Base-by-base conservation (phyloP, 2,797 vertebrate genomes). In the Tiaroga cobitis region DNA sequence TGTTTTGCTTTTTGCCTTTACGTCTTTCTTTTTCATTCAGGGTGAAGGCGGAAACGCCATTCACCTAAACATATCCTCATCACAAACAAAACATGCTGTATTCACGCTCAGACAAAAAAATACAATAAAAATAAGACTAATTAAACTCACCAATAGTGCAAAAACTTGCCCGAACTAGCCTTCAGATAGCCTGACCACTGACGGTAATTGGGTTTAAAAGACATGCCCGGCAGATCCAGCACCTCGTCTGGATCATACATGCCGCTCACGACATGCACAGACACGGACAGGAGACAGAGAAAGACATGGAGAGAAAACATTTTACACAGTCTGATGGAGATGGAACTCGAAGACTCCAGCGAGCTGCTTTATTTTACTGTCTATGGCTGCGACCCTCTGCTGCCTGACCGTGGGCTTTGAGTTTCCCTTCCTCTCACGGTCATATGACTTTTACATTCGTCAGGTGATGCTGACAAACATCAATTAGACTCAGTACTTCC, bases 161-260 rank as follows among this genome's bases (percentile, higher is more conserved):
- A 90, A 54, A 94, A 95, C 81, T 84, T 94, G 8, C 39, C 95
- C 86, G 49, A 91, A 89, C 43, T 91, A 67, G 93, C 93, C 83
- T 93, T 87, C 1, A 96, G 90, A 90, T 95, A 93, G 3, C 95
- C 95, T 0, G 95, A 96, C 95, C 95, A 96, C 84, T 96, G 95
- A 1, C 70, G 88, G 51, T 92, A 96, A 86, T 88, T 93, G 1
- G 92, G 90, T 86, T 92, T 93, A 85, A 95, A 95, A 54, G 18
- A 87, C 93, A 95, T 93, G 0, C 95, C 95, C 0, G 95, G 95
- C 13, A 96, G 88, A 8, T 86, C 1, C 0, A 78, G 87, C 24
- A 96, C 93, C 86, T 95, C 94, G 37, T 96, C 95, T 0, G 95
- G 93, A 32, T 84, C 85, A 16, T 94, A 95, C 70, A 92, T 86